These are phyloP conservation scores for Protosalanx chinensis DNA, from an alignment of 2,797 vertebrate species.

Conservation along the genomic window DNA sequence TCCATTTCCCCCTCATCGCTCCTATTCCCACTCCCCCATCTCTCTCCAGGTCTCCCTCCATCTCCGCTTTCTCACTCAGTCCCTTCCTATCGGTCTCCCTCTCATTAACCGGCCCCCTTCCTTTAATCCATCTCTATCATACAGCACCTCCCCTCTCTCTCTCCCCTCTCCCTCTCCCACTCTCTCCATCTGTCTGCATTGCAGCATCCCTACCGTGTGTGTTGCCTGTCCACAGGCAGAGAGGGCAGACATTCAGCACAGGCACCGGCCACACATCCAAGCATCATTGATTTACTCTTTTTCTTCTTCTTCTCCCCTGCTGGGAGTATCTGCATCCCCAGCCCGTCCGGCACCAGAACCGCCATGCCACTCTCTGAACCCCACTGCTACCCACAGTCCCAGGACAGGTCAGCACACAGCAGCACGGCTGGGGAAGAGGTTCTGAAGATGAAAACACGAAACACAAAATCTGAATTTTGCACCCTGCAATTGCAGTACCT, in stretches of 20 bases:
- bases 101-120: no score
- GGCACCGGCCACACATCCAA: background rate
- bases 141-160: slow-evolving; percentile 1
- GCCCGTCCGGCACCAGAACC: no score
- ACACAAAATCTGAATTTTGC: no score
- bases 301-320: no score
- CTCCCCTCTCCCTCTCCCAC: background rate
- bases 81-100: no score
- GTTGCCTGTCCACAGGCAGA: background rate
- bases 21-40: background rate
- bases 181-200: background rate
- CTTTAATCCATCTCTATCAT: background rate
- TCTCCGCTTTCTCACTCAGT: background rate
- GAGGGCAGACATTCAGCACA: background rate
- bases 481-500: no score
- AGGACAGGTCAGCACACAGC: no score
- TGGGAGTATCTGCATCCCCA: no score
- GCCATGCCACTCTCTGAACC: no score
- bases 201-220: background rate
- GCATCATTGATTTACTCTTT: background rate
- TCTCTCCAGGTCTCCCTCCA: background rate
- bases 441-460: no score
- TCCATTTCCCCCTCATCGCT: background rate
- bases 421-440: no score
- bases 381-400: no score